These are phyloP conservation scores for Myocastor coypus DNA, from an alignment of 2,113 vertebrate genomes.

Conservation along the genomic window DNA sequence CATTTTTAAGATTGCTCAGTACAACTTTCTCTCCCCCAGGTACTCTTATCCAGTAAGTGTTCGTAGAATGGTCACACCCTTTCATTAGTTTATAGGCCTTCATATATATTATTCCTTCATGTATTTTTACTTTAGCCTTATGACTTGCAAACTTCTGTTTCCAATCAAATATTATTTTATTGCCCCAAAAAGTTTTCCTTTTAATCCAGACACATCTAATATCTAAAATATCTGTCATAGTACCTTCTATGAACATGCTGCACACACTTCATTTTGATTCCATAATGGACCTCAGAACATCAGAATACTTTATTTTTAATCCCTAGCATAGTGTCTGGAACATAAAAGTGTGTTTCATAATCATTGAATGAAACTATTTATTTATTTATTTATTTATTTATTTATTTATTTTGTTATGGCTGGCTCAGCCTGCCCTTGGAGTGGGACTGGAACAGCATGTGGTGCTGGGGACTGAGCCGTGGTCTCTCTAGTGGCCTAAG, in stretches of 20 bases:
- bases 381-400: too few species aligned
- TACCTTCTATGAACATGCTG: not conserved
- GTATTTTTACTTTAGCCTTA: not conserved
- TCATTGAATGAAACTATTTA: conserved; percentile 36
- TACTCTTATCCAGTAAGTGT: conserved; percentile 43
- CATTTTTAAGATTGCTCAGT: conserved; percentile 49
- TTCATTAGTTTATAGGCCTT: conserved; percentile 43
- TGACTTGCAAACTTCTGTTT: not conserved
- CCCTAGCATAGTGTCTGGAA: not conserved
- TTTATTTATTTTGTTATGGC: too few species aligned
- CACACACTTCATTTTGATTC: not conserved
- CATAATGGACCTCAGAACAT: not conserved
- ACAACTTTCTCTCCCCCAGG: conserved; percentile 31
- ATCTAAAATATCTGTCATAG: not conserved
- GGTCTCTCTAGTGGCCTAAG: too few species aligned
- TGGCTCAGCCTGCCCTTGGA: too few species aligned
- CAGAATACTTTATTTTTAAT: not conserved
- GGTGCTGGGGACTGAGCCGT: too few species aligned
- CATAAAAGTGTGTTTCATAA: not conserved
- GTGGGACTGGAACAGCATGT: too few species aligned
- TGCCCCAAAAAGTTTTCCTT: not conserved
- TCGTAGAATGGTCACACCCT: not conserved
- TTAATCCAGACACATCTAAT: not conserved
- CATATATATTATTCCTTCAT: conserved; percentile 39
- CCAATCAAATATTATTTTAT: conserved; percentile 31